Conservation (phyloP, 2,797 vertebrate genomes). For the Gila robusta region DNA sequence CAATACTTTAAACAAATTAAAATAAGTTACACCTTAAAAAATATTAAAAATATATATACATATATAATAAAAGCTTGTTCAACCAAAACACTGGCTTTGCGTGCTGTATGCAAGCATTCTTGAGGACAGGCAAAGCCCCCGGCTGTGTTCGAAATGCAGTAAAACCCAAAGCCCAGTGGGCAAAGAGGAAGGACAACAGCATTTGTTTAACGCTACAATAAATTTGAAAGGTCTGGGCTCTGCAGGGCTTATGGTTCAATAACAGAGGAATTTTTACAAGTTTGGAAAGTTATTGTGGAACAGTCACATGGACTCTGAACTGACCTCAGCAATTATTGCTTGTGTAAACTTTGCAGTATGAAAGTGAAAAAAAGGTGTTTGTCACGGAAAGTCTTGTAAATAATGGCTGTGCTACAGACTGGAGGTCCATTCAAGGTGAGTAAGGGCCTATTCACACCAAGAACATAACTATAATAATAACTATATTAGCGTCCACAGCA, state of each 20-base stretch:
- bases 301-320: slow-evolving; percentile 2
- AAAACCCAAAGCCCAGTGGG: background rate
- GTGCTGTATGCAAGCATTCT: background rate
- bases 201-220: slow-evolving; percentile 34
- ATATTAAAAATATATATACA: background rate
- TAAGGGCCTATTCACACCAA: background rate
- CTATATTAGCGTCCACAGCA: background rate
- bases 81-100: background rate
- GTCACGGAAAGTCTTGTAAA: slow-evolving; percentile 59
- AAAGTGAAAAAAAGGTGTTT: slow-evolving; percentile 35
- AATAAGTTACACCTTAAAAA: slow-evolving; percentile 39
- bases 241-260: background rate
- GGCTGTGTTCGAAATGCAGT: background rate
- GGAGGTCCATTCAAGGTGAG: background rate
- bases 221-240: slow-evolving; percentile 39
- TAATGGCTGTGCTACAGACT: slow-evolving; percentile 6
- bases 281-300: background rate
- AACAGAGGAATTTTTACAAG: background rate
- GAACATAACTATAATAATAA: background rate
- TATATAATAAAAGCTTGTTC: background rate
- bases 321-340: slow-evolving; percentile 28
- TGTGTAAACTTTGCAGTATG: background rate
- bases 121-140: background rate
- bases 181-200: background rate
- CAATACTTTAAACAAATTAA: background rate